These are phyloP conservation scores for Ptychadena robeensis DNA, from an alignment of 2,797 vertebrate genomes.

Conservation along the genomic window DNA sequence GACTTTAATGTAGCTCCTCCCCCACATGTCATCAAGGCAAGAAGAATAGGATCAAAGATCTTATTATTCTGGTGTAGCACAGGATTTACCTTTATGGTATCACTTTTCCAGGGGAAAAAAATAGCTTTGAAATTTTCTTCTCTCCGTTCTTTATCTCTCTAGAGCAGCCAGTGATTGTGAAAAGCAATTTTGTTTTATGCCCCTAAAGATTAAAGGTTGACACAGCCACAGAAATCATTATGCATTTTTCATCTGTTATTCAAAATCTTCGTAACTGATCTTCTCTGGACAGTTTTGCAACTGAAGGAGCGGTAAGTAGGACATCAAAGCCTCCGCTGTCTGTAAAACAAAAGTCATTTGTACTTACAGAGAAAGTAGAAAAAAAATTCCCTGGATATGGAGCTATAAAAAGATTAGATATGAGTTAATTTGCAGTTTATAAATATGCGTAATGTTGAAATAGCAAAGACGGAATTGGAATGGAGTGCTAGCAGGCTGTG, in stretches of 20 bases:
- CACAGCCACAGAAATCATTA: constrained; percentile 51
- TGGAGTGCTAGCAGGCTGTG: constrained; percentile 4
- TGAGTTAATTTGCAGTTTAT: constrained; percentile 59
- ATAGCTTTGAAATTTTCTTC: constrained; percentile 27
- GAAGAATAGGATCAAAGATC: constrained; percentile 43
- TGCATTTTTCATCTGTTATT: constrained; percentile 55
- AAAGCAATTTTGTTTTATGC: constrained; percentile 59
- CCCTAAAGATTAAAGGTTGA: constrained; percentile 60
- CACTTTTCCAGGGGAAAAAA: constrained; percentile 33
- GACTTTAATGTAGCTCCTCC: constrained; percentile 23
- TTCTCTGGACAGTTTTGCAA: constrained; percentile 53
- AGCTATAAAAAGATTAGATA: constrained; percentile 59
- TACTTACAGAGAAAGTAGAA: constrained; percentile 22
- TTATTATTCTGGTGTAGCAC: constrained; percentile 30
- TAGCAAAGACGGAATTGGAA: constrained; percentile 41
- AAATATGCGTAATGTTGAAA: constrained; percentile 54
- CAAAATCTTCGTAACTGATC: constrained; percentile 51
- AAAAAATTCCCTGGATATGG: constrained; percentile 53
- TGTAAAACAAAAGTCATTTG: constrained; percentile 59
- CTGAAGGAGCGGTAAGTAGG: constrained; percentile 42
- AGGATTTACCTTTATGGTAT: constrained; percentile 35
- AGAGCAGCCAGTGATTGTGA: constrained; percentile 39
- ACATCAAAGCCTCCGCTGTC: constrained; percentile 47
- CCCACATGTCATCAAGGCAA: neutral
- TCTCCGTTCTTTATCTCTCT: constrained; percentile 37